phyloP scores from a whole-genome alignment of 1,140 invertebrate species.

The Lithobius niger region DNA sequence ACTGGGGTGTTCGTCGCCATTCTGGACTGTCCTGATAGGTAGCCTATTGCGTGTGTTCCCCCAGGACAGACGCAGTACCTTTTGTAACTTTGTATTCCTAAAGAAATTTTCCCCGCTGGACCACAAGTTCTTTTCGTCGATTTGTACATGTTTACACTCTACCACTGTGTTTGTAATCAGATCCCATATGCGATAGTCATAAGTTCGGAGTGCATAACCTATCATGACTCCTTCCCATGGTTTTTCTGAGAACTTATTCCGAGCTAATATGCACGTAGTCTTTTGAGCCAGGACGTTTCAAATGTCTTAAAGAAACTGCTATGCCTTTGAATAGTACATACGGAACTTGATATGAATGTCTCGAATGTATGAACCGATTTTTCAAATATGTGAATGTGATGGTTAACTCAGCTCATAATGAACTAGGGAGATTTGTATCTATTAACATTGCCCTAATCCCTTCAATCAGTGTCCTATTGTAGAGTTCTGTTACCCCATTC shows the following conservation, averaged over 20 bases:
- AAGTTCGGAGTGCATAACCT: background rate
- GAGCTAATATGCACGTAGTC: background rate
- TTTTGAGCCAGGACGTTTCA: background rate
- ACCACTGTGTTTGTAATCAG: too few relatives aligned
- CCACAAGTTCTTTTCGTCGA: too few relatives aligned
- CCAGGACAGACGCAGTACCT: too few relatives aligned
- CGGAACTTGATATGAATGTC: constrained; percentile 12
- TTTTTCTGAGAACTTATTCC: background rate
- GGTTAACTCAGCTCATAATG: constrained; percentile 35
- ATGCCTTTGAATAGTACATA: constrained; percentile 13
- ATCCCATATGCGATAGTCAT: background rate
- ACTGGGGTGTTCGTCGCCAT: too few relatives aligned
- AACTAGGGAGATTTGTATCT: constrained; percentile 26
- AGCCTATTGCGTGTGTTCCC: too few relatives aligned
- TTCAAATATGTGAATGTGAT: constrained; percentile 30
- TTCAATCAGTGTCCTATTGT: constrained; percentile 26
- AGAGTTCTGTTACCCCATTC: constrained; percentile 29
- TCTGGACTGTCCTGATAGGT: too few relatives aligned
- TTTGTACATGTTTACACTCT: too few relatives aligned
- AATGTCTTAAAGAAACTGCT: background rate
- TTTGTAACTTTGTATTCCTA: too few relatives aligned
- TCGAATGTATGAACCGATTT: constrained; percentile 23
- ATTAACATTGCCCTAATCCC: constrained; percentile 28
- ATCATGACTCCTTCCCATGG: background rate
- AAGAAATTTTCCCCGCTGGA: too few relatives aligned